Evolutionary conservation across 1,140 invertebrate species (phyloP), one percentile per base, ranked within the genome.

Genomic region (Phenacoccus solenopsis): DNA sequence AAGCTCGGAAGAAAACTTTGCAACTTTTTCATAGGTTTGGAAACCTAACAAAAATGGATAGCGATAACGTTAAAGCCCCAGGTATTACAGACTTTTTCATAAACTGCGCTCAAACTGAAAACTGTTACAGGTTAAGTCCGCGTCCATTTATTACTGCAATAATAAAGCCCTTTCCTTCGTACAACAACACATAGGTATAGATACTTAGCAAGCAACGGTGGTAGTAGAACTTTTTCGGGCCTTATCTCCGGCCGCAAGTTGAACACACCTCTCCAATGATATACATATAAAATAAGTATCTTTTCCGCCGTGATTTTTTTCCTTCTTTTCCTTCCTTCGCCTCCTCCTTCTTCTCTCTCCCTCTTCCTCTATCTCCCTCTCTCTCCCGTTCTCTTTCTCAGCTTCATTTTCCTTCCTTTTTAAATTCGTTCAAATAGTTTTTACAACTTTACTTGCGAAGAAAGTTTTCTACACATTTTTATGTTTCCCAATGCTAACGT

Each of bases 81-180:
- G 38, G 38, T 49, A 49, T 49, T 49, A 49, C 38, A 49, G 20
- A 49, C 38, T 49, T 49, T 49, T 49, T 49, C 38, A 49, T 49
- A 49, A 49, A 49, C 38, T 49, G 38, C 16, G 38, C 20, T 49
- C 38, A 49, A 49, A 49, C 38, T 49, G 38, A n/a, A 49, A 49
- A 49, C 38, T 49, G 38, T 49, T 49, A 49, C 38, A 49, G 38
- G 38, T 49, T 49, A 49, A 49, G 38, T n/a, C 38, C 20, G 38
- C 38, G 38, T 49, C 38, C 38, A 49, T 49, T 49, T 49, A 49
- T 49, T 49, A 49, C 38, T 49, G 38, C 38, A 49, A 49, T 49
- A 49, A 49, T 49, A 49, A 49, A 49, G 38, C 38, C 38, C 38
- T 49, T 2, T n/a, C 16, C 38, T 9, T 9, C 20, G 16, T 49